These are phyloP conservation scores for Ibidorhyncha struthersii DNA, from an alignment of 2,113 vertebrate genomes.

Conservation along the genomic window DNA sequence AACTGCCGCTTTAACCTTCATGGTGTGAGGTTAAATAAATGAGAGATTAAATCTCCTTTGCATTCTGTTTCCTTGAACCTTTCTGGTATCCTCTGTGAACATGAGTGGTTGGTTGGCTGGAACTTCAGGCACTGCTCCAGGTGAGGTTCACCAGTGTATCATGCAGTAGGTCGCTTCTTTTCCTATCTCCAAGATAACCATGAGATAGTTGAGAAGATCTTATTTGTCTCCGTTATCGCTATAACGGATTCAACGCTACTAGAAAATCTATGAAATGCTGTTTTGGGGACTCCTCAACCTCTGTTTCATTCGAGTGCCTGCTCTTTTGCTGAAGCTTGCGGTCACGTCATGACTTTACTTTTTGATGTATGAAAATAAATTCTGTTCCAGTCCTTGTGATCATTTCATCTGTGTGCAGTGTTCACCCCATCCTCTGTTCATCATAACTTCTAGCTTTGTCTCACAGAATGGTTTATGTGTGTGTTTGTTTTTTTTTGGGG, in stretches of 20 bases:
- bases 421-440: neutral
- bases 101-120: neutral
- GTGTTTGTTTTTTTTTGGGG: neutral
- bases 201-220: neutral
- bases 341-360: accelerated
- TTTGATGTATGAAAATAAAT: neutral
- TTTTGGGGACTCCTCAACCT: neutral
- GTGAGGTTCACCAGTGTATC: neutral
- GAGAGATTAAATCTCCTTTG: neutral
- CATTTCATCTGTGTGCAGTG: neutral
- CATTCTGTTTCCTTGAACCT: neutral
- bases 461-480: neutral
- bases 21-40: neutral
- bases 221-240: neutral
- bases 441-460: neutral
- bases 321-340: neutral
- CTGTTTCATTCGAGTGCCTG: neutral
- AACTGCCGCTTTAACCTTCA: neutral
- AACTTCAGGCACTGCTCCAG: neutral
- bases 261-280: neutral
- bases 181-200: neutral
- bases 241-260: neutral
- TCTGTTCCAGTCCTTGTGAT: neutral
- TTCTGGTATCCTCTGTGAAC: neutral
- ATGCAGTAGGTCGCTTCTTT: neutral